Conservation (phyloP, 2,797 vertebrate genomes). For the Mionectes olivaceus region DNA sequence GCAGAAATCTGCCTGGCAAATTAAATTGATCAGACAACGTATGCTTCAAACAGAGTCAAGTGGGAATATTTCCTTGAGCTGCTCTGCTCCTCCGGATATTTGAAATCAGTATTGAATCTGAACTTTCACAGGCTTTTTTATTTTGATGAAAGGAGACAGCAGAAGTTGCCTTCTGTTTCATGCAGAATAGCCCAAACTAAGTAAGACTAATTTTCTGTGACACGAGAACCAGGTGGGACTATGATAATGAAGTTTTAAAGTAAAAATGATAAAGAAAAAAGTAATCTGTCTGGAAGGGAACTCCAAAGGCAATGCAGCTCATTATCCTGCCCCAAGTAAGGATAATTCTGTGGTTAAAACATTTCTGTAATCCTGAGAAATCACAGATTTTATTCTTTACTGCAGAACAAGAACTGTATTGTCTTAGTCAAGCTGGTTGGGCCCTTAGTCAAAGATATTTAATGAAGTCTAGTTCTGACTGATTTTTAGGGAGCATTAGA, state of each 20-base stretch:
- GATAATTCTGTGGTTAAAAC: not conserved
- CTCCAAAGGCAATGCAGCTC: not conserved
- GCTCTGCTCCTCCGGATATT: constrained; percentile 38
- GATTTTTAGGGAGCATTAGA: not conserved
- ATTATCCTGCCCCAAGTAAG: constrained; percentile 9
- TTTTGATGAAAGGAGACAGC: constrained; percentile 62
- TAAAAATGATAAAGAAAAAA: constrained; percentile 41
- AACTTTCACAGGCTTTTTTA: constrained; percentile 44
- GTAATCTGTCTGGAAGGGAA: constrained; percentile 26
- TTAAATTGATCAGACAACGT: constrained; percentile 62
- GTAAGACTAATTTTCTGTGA: constrained; percentile 43
- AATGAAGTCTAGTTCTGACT: constrained; percentile 1
- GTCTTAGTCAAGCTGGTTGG: constrained; percentile 8
- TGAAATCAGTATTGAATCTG: constrained; percentile 65
- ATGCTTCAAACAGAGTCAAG: constrained; percentile 48
- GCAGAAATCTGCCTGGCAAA: constrained; percentile 48
- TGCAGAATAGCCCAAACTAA: constrained; percentile 42
- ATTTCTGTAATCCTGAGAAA: not conserved
- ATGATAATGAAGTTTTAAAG: constrained; percentile 44
- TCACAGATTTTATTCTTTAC: not conserved
- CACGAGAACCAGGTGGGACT: constrained; percentile 48
- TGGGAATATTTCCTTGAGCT: constrained; percentile 62
- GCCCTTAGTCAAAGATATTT: not conserved
- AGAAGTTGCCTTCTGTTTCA: constrained; percentile 51
- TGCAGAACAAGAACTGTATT: constrained; percentile 3